Conservation (phyloP, 2,113 vertebrate species). For the Phycodurus eques region DNA sequence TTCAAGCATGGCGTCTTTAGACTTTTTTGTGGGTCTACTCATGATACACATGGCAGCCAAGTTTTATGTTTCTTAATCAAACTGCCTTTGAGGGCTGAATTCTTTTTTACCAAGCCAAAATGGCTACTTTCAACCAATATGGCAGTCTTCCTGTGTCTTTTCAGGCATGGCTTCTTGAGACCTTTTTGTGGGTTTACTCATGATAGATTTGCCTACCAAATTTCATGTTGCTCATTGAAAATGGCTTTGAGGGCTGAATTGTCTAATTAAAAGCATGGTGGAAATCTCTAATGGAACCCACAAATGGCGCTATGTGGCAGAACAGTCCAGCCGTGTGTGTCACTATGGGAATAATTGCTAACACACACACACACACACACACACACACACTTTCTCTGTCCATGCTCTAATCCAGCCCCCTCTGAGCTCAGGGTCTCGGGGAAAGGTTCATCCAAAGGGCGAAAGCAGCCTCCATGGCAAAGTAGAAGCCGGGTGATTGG, state of each 20-base stretch:
- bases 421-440: conserved; percentile 59
- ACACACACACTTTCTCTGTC: conserved; percentile 20
- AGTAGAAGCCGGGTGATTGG: conserved; percentile 17
- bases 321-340: background rate
- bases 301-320: background rate
- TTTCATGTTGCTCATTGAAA: no score
- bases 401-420: conserved; percentile 65
- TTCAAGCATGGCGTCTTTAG: no score
- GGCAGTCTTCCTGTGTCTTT: no score
- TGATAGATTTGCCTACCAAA: no score
- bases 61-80: background rate
- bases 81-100: background rate
- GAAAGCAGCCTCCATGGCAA: conserved; percentile 68
- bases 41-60: background rate
- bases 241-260: no score
- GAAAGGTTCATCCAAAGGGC: conserved; percentile 76
- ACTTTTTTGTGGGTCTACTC: background rate
- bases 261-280: background rate
- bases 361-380: conserved; percentile 23
- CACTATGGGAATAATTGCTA: conserved; percentile 6
- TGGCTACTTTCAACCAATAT: no score
- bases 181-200: no score
- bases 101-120: no score
- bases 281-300: background rate
- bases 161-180: no score